These are phyloP conservation scores for Petrocephalus zakoni DNA, from an alignment of 2,113 vertebrate species.

Conservation along the genomic window DNA sequence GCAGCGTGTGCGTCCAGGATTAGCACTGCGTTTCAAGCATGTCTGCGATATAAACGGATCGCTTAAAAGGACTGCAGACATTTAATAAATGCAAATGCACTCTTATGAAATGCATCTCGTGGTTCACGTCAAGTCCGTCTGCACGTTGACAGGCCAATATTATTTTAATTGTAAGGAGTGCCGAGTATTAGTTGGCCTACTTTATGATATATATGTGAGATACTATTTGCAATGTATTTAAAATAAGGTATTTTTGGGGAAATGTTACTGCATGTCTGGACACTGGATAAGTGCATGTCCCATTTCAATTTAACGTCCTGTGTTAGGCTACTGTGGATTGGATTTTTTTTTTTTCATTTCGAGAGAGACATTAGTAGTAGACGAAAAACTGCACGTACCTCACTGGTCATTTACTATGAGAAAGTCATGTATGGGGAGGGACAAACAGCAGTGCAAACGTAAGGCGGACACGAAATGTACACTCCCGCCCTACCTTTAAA, in stretches of 20 bases:
- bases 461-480: neutral
- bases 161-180: neutral
- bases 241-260: neutral
- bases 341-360: neutral
- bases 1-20: neutral
- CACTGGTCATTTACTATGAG: neutral
- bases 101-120: neutral
- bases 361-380: neutral
- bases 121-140: neutral
- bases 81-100: neutral
- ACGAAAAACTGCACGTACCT: neutral
- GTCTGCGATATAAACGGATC: neutral
- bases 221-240: neutral
- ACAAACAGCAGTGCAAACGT: neutral
- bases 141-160: neutral
- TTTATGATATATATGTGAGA: neutral
- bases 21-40: neutral
- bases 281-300: neutral
- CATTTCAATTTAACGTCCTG: neutral
- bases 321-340: neutral
- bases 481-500: slow-evolving; percentile 11
- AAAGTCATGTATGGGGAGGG: neutral
- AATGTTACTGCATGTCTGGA: neutral
- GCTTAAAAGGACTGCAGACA: neutral
- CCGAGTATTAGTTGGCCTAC: neutral